Base-by-base conservation (phyloP, 2,797 vertebrate genomes). In the Atherinosoma microstoma region DNA sequence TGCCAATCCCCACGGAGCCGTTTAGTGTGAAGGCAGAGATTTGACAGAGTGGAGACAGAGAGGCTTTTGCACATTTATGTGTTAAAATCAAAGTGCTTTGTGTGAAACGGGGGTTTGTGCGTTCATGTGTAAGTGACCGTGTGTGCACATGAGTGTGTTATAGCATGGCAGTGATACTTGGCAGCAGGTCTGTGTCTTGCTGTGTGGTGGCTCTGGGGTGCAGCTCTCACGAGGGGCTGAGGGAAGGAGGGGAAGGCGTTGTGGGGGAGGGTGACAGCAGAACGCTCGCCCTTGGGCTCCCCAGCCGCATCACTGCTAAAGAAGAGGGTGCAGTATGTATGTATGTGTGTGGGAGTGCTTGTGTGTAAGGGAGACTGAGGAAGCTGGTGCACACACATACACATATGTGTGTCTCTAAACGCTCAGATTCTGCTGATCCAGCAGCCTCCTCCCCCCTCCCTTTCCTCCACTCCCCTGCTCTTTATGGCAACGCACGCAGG, bases 341-440 rank as follows among this genome's bases (percentile, higher is more conserved):
- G 34, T 45, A 32, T 53, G 69, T 35, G 64, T 51, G 67, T 38
- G 73, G 45, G 62, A n/a, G 76, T 53, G 73, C 59, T 42, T 76
- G 79, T 64, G 76, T 73, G 74, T 59, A 47, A 67, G 67, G 78
- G 80, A 87, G 79, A 74, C 61, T 11, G 67, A 75, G 76, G 68
- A 75, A 76, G 78, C 30, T 51, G 64, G 83, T 71, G 81, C 81
- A 78, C 78, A 82, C 83, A 62, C 83, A 72, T 60, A 82, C 78
- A 84, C 77, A 73, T 75, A 68, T 83, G 84, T 83, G 82, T 90
- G 89, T 89, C 86, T 92, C 86, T 92, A 91, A 93, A 91, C 68
- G 88, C 92, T 93, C 89, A 67, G 88, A 92, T 94, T 95, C 84
- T 95, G 95, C 94, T 95, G 95, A 95, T 92, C 76, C 93, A 94